phyloP scores from a whole-genome alignment of 2,797 vertebrate species.

The Ibycter americanus region DNA sequence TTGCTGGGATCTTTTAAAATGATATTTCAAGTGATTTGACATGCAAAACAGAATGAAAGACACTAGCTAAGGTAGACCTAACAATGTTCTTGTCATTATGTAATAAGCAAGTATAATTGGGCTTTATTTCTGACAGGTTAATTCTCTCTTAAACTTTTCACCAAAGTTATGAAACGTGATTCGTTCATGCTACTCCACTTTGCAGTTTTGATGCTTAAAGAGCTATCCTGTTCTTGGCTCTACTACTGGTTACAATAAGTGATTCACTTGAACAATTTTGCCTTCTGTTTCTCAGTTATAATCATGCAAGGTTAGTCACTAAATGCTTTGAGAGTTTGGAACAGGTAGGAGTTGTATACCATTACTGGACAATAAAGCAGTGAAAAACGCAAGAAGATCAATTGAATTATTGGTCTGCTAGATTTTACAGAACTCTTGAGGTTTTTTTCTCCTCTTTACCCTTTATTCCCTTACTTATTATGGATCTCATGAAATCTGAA shows the following conservation, averaged over 20 bases:
- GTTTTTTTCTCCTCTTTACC: background rate
- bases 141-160: background rate
- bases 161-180: background rate
- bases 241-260: accelerated
- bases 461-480: background rate
- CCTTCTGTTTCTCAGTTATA: background rate
- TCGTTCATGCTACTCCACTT: background rate
- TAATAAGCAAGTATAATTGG: background rate
- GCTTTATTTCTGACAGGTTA: background rate
- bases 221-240: background rate
- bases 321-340: background rate
- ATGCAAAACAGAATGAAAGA: background rate
- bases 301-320: background rate
- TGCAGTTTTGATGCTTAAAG: background rate
- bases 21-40: background rate
- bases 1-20: background rate
- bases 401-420: background rate
- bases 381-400: background rate
- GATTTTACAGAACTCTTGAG: background rate
- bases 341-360: background rate
- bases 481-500: background rate
- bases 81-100: background rate
- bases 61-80: background rate
- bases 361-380: background rate
- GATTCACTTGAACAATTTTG: background rate